Percentiles rank a stretch among this genome's conserved stretches.
These are phyloP conservation scores for Tachuris rubrigastra DNA, from an alignment of 2,113 vertebrate genomes.

Conservation along the genomic window DNA sequence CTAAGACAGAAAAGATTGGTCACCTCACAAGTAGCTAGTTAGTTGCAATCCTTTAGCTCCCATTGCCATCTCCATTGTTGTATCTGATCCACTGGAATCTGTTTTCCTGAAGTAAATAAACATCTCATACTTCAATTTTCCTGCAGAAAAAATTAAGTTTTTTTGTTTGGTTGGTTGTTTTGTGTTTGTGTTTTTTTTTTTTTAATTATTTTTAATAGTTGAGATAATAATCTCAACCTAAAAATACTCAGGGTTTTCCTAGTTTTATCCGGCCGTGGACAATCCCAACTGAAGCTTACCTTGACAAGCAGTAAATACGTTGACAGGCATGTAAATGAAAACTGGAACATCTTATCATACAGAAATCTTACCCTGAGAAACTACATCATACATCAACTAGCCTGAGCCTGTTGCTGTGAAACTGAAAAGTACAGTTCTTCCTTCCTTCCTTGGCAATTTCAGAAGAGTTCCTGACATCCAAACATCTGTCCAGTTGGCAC, in stretches of 20 bases:
- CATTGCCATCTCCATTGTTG: neutral
- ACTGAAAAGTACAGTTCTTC: neutral
- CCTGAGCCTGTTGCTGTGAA: neutral
- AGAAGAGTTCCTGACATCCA: neutral
- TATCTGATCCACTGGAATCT: neutral
- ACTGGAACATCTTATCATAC: neutral
- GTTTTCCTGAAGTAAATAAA: neutral
- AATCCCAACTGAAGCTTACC: neutral
- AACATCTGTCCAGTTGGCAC: neutral
- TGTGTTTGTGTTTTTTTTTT: too few relatives aligned
- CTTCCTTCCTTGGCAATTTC: neutral
- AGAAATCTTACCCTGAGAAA: neutral
- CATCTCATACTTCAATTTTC: neutral
- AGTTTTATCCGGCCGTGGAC: neutral
- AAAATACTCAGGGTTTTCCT: neutral
- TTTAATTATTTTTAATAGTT: too few relatives aligned
- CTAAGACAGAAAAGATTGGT: neutral
- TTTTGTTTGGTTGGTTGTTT: too few relatives aligned
- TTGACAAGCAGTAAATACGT: neutral
- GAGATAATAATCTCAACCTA: neutral
- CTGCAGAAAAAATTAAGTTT: neutral
- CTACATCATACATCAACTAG: neutral
- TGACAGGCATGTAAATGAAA: neutral
- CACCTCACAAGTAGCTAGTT: neutral
- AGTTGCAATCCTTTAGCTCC: neutral